Evolutionary conservation across 2,113 vertebrate species (phyloP), one percentile per base, ranked within the genome.

Genomic region (Caretta caretta): DNA sequence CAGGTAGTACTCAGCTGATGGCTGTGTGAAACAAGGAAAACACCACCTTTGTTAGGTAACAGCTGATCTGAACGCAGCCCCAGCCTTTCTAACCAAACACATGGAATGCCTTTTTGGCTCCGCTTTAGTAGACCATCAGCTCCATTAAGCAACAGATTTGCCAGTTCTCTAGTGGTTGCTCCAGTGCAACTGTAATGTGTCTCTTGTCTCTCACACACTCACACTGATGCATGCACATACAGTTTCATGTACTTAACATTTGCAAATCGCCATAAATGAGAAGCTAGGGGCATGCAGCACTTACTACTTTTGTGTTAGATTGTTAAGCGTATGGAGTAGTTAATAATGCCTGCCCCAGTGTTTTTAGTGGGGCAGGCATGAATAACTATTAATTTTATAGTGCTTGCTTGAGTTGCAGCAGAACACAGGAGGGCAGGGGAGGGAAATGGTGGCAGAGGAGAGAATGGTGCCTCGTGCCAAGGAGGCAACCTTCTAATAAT

Each of bases 241-340:
- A 42, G 69, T 35, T 11, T 0, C 46, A 3, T 50, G 8, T 51
- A 4, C 84, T 50, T 75, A 86, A 54, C 87, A 76, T 83, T 96
- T 42, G 17, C 16, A n/a, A 46, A 42, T 4, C 38, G 24, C 6
- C 24, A 31, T 46, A 5, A 25, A 25, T 78, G 19, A 27, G 88
- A 46, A 88, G 38, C 35, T 56, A 29, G 25, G 53, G 42, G 5
- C 3, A 5, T 12, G 11, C 42, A 4, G 75, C 10, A 50, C 54
- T 46, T 6, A 3, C 13, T 24, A 1, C 51, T 42, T 12, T 4
- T 6, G 12, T 59, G n/a, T 2, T 2, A 10, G 31, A 0, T 48
- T 24, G 27, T 20, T 75, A 20, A 20, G 69, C 51, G 17, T 8
- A 3, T 4, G 4, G 20, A 57, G 69, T 50, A 31, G 49, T 25